Evolutionary conservation across 1,140 invertebrate species (phyloP), one percentile per base, ranked within the genome.

Genomic region (Lepidostoma basale): DNA sequence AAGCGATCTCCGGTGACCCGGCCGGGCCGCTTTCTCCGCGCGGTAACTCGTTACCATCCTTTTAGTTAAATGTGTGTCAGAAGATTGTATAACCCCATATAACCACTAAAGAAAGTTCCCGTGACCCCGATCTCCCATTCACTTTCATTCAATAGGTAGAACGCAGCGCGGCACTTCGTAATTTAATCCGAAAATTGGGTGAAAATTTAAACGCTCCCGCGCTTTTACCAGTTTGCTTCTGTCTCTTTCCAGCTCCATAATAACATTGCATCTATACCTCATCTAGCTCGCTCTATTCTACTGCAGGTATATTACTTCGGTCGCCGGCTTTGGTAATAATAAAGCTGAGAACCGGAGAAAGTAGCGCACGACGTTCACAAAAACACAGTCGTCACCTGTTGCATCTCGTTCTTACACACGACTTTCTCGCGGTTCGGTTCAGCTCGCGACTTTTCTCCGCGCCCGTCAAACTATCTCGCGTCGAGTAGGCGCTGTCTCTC

Each of bases 61-160:
- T 36, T 36, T 33, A 20, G 9, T 33, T 22, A 40, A 22, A 60
- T 40, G 36, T 60, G 14, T 60, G 56, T 60, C 56, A 42, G 12
- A 60, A 23, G 9, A 18, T 60, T 42, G 39, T 25, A 42, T 42
- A 60, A 60, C 36, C 2, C 30, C 23, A 23, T 26, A 16, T 42
- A 60, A 60, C 56, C 14, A 42, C 25, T 26, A 60, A 60, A 60
- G 33, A 42, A 60, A 60, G 56, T 25, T 59, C 26, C 4, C 52
- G 14, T 68, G 62, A 72, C 70, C 70, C 54, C 60, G 20, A 54
- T 70, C 20, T 58, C 25, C 23, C 49, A 72, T 66, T 72, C 70
- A 68, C 70, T 72, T 72, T 72, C 70, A 45, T 72, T 56, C 49
- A 44, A 64, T 26, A 56, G 22, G 33, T 45, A 12, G 49, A 56